Evolutionary conservation across 1,140 invertebrate genomes (phyloP), one percentile per base, ranked within the genome.

Genomic region (Drosophila nigromelanica): DNA sequence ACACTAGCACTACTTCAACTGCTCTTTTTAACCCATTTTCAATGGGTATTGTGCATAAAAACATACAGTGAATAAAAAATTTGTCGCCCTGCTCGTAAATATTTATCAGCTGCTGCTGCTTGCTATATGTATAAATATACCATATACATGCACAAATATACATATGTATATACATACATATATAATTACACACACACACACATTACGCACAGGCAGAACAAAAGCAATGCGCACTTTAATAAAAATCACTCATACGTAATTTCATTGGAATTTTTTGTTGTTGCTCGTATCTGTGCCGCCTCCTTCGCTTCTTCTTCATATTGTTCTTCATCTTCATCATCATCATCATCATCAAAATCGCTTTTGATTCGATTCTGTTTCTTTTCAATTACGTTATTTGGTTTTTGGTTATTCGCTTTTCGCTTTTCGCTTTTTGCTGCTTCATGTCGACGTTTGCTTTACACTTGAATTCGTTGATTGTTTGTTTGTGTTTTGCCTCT

Each of bases 231-330:
- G 78, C 73, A 76, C 77, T 80, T 80, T 66, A 80, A 80, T 67
- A 51, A 45, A 77, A 78, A 77, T 77, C 68, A 72, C 42, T 68
- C 75, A 78, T 78, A 82, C 80, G 79, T 72, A 82, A 82, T 82
- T 82, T 72, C 79, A 76, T 69, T 78, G 80, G 80, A 83, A 83
- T 78, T 78, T 15, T 56, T 66, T 64, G 47, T 43, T 64, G 35
- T 24, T 42, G 12, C 18, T 71, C 58, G 62, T 48, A 64, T 62
- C 55, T 78, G 47, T 58, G 45, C 61, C 63, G 69, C 11, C 35
- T 64, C 69, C 50, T 77, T 52, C 55, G 61, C 40, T 52, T 14
- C 14, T 62, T 48, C 30, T 39, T 35, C 11, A 6, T 6, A 1
- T 37, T 59, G n/a, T 43, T 61, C 58, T 21, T 56, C 60, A 61